phyloP scores from a whole-genome alignment of 1,140 invertebrate genomes.

The Calephelis nemesis region DNA sequence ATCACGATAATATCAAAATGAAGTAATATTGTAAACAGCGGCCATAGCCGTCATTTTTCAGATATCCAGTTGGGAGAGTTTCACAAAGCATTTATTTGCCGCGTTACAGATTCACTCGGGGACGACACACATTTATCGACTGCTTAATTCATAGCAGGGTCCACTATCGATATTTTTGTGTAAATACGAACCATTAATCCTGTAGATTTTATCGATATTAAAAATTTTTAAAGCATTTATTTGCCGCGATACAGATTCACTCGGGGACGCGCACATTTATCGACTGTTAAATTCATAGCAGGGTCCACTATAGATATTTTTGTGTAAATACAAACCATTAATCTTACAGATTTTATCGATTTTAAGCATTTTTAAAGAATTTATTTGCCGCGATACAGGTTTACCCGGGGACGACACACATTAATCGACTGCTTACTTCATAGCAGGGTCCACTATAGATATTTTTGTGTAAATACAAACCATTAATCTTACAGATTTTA shows the following conservation, averaged over 20 bases:
- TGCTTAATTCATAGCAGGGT: slow-evolving; percentile 40
- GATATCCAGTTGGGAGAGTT: slow-evolving; percentile 55
- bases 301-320: background rate
- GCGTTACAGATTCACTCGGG: slow-evolving; percentile 57
- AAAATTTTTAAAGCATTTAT: slow-evolving; percentile 52
- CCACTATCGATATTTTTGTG: slow-evolving; percentile 1
- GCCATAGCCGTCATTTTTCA: slow-evolving; percentile 65
- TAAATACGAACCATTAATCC: slow-evolving; percentile 2
- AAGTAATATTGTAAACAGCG: background rate
- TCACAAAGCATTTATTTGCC: slow-evolving; percentile 66
- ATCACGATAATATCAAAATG: background rate
- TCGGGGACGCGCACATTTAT: slow-evolving; percentile 56
- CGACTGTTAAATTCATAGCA: slow-evolving; percentile 44
- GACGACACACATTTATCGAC: slow-evolving; percentile 54
- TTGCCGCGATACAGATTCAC: slow-evolving; percentile 57
- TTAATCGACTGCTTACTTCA: slow-evolving; percentile 55
- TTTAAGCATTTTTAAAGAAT: background rate
- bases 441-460: slow-evolving; percentile 20
- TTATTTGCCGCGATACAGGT: slow-evolving; percentile 36
- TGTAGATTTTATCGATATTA: slow-evolving; percentile 20
- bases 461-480: background rate
- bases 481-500: slow-evolving; percentile 21
- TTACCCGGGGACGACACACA: slow-evolving; percentile 54
- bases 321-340: background rate
- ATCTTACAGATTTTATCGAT: slow-evolving; percentile 21